These are phyloP conservation scores for Craniophora ligustri DNA, from an alignment of 2,888 invertebrate genomes.

Conservation along the genomic window DNA sequence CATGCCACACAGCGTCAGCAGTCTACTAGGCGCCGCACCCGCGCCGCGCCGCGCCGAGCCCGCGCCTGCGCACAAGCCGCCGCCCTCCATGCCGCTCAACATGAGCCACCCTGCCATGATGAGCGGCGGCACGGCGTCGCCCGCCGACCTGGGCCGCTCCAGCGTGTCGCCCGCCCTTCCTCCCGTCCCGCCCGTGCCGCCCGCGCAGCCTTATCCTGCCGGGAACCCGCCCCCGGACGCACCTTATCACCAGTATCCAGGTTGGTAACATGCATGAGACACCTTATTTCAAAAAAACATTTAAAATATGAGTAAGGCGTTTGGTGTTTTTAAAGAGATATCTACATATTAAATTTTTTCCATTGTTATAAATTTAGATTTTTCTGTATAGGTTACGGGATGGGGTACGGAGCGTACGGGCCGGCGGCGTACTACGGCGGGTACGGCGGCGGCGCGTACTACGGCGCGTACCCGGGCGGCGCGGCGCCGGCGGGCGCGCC, in stretches of 20 bases:
- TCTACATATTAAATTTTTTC: too few relatives aligned
- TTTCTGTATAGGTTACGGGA: conserved; percentile 73
- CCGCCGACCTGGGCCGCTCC: conserved; percentile 57
- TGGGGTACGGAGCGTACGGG: conserved; percentile 81
- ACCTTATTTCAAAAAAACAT: too few relatives aligned
- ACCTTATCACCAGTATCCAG: conserved; percentile 80
- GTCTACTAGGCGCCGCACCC: conserved; percentile 66
- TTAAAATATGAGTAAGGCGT: too few relatives aligned
- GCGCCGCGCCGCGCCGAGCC: conserved; percentile 51
- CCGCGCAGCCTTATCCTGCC: conserved; percentile 66
- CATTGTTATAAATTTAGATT: background rate
- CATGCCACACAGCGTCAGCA: conserved; percentile 82
- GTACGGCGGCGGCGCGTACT: conserved; percentile 84
- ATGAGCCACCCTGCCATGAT: conserved; percentile 68
- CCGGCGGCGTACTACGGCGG: conserved; percentile 88
- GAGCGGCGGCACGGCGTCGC: conserved; percentile 61
- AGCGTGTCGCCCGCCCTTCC: conserved; percentile 58
- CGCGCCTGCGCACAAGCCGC: conserved; percentile 44
- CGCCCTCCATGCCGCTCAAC: conserved; percentile 58
- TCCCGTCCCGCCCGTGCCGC: conserved; percentile 53
- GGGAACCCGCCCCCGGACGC: conserved; percentile 73
- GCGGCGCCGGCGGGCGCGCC: conserved; percentile 66
- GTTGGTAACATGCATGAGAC: too few relatives aligned
- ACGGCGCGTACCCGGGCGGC: conserved; percentile 70
- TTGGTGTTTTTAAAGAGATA: too few relatives aligned